A percentile compares a stretch with the other conserved stretches of the same genome.
These are phyloP conservation scores for Rosalia funebris DNA, from an alignment of 2,888 invertebrate species.

Conservation along the genomic window DNA sequence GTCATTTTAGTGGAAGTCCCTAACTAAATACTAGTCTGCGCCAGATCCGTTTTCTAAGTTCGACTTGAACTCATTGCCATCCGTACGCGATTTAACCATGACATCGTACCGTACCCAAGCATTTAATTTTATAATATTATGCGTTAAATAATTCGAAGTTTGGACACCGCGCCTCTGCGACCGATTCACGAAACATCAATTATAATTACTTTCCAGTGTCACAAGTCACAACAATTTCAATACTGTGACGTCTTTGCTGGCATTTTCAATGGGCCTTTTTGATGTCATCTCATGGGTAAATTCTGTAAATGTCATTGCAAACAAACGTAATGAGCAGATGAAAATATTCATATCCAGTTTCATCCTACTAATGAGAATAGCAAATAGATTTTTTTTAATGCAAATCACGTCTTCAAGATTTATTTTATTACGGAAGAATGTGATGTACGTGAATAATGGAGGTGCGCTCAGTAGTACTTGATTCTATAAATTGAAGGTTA, in stretches of 20 bases:
- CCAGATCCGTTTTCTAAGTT: slow-evolving; percentile 7
- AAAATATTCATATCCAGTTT: no score
- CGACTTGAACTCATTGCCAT: slow-evolving; percentile 16
- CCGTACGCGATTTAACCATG: background rate
- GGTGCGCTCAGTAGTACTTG: no score
- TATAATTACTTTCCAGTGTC: background rate
- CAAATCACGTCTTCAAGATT: no score
- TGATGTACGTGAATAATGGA: no score
- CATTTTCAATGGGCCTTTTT: no score
- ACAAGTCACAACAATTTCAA: background rate
- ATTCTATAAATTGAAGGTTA: no score
- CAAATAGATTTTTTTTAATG: no score
- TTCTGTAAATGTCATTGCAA: no score
- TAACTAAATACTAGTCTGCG: background rate
- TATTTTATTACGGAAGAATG: no score
- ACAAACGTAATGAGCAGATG: no score
- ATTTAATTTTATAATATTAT: background rate
- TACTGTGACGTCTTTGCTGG: background rate
- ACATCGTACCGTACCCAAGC: background rate
- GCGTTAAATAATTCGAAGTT: background rate
- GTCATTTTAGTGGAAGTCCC: slow-evolving; percentile 14
- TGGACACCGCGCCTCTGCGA: background rate
- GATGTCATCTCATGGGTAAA: no score
- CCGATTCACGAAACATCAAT: background rate
- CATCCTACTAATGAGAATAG: no score